Evolutionary conservation across 2,113 vertebrate genomes (phyloP).

Genomic region (Chlorocebus sabaeus): DNA sequence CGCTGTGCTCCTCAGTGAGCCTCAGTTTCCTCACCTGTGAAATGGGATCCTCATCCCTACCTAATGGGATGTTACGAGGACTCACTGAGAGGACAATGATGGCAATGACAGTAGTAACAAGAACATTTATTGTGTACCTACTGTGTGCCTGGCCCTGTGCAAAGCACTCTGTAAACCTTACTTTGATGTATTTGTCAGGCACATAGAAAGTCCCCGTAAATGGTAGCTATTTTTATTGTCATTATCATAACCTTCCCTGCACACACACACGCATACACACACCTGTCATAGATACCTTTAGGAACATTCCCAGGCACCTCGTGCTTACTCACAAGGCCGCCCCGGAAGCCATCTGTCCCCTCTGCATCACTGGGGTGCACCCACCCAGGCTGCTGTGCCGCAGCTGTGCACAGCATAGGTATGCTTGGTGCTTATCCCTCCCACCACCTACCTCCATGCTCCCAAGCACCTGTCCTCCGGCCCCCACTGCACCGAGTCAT

Average conservation of each 20-base stretch:
- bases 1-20: background rate
- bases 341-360: slow-evolving; percentile 30
- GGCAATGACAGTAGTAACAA: background rate
- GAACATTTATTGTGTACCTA: background rate
- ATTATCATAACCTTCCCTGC: background rate
- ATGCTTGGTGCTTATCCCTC: background rate
- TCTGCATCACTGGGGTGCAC: background rate
- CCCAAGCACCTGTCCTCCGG: background rate
- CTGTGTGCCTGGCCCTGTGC: background rate
- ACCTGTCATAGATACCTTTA: slow-evolving; percentile 1
- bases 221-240: background rate
- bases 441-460: background rate
- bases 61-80: background rate
- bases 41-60: background rate
- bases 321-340: background rate
- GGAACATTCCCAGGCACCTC: background rate
- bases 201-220: background rate
- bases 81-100: background rate
- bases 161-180: background rate
- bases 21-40: slow-evolving; percentile 47
- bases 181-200: background rate
- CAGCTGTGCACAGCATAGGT: background rate
- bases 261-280: background rate
- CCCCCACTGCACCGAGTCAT: background rate
- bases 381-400: background rate